Percentiles rank a stretch among this genome's conserved stretches.
Evolutionary conservation across 1,140 invertebrate genomes (phyloP).

Genomic region (Macrobrachium nipponense): DNA sequence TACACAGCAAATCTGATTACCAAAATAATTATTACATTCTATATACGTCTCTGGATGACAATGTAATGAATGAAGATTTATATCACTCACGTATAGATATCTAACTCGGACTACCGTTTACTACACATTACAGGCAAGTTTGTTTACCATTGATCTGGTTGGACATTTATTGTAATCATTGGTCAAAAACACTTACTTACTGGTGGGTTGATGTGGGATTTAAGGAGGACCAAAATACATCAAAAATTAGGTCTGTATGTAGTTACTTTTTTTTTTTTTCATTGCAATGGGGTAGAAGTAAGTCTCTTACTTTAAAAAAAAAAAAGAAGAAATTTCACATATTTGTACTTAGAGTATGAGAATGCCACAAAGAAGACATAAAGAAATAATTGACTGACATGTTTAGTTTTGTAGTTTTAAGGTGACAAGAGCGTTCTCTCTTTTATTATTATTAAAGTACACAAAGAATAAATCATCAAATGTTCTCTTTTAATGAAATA

Average conservation of each 20-base stretch:
- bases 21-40: conserved; percentile 60
- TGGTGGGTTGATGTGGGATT: conserved; percentile 4
- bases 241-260: conserved; percentile 8
- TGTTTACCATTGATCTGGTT: conserved; percentile 21
- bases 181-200: conserved; percentile 17
- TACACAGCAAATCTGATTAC: conserved; percentile 45
- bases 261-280: not conserved
- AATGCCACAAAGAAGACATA: conserved; percentile 26
- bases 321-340: conserved; percentile 32
- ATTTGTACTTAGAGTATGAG: conserved; percentile 58
- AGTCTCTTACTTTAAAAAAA: no score
- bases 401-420: not conserved
- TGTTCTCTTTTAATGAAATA: conserved; percentile 23
- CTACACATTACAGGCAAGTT: conserved; percentile 10
- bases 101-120: not conserved
- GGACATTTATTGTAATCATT: conserved; percentile 31
- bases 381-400: no score
- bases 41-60: conserved; percentile 9
- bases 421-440: not conserved
- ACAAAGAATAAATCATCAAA: conserved; percentile 34
- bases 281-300: conserved; percentile 21
- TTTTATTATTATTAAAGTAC: conserved; percentile 33
- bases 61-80: not conserved
- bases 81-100: no score
- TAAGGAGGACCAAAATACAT: not conserved